Conservation (phyloP, 2,797 vertebrate genomes). For the Pangasius mekongensis region DNA sequence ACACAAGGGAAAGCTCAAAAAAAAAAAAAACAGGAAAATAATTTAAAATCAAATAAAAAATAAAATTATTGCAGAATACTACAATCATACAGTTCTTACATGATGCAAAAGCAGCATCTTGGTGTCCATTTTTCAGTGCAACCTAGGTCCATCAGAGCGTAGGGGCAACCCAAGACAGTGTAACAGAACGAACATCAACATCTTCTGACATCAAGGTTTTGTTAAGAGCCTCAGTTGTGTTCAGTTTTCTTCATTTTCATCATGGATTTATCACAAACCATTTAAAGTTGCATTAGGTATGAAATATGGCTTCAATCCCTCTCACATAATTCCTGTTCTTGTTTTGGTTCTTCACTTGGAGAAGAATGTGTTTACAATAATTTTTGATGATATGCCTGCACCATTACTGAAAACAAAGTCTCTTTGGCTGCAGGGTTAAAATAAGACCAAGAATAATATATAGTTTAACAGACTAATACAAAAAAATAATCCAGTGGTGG, state of each 20-base stretch:
- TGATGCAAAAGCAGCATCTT: constrained; percentile 93
- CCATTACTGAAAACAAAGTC: not conserved
- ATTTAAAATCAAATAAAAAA: constrained; percentile 87
- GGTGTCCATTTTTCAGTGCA: constrained; percentile 95
- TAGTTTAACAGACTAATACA: constrained; percentile 10
- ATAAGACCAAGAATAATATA: constrained; percentile 45
- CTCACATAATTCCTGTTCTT: constrained; percentile 37
- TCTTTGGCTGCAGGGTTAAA: constrained; percentile 64
- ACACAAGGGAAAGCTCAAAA: constrained; percentile 83
- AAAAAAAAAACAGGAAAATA: constrained; percentile 81
- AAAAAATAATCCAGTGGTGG: constrained; percentile 63
- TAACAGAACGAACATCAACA: constrained; percentile 35
- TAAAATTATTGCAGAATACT: constrained; percentile 97
- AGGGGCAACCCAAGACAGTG: constrained; percentile 42
- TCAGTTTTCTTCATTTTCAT: constrained; percentile 18
- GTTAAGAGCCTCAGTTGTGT: constrained; percentile 21
- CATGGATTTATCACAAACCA: constrained; percentile 37
- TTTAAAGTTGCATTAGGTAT: constrained; percentile 45
- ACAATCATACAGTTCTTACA: constrained; percentile 92
- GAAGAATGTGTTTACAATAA: constrained; percentile 20
- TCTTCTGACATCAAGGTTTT: constrained; percentile 26
- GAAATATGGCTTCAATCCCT: constrained; percentile 59
- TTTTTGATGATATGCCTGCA: constrained; percentile 27
- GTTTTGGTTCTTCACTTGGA: constrained; percentile 33
- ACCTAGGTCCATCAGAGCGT: constrained; percentile 68